These are phyloP conservation scores for Laticauda laticaudata DNA, from an alignment of 2,113 vertebrate genomes.

Conservation along the genomic window DNA sequence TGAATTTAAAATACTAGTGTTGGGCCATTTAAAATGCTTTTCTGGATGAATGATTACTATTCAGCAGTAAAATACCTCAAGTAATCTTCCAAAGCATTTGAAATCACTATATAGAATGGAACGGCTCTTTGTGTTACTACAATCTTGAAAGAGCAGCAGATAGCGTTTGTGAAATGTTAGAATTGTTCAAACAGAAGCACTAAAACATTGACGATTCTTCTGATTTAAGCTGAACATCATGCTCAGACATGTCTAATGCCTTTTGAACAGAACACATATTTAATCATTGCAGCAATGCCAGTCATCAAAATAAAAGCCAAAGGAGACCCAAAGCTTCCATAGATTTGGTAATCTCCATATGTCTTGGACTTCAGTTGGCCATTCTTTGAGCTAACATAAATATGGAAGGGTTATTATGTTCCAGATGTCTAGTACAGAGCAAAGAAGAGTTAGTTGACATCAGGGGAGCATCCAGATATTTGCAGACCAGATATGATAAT, in stretches of 20 bases:
- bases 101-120: neutral
- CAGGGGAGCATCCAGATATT: neutral
- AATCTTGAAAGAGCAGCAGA: conserved; percentile 6
- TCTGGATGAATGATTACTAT: neutral
- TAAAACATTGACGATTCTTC: neutral
- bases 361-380: neutral
- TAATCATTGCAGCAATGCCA: neutral
- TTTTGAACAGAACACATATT: neutral
- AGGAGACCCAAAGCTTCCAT: neutral
- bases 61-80: conserved; percentile 1
- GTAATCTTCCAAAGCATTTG: neutral
- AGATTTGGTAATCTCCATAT: neutral
- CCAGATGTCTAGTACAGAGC: neutral
- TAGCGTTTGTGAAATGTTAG: neutral
- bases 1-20: neutral
- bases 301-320: neutral
- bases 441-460: neutral
- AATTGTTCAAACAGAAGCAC: neutral
- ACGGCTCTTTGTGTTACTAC: neutral
- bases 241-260: neutral
- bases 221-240: neutral
- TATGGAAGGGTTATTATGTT: neutral
- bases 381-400: neutral
- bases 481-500: neutral
- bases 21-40: neutral